Evolutionary conservation across 2,797 vertebrate species (phyloP).

Genomic region (Muscicapa striata): DNA sequence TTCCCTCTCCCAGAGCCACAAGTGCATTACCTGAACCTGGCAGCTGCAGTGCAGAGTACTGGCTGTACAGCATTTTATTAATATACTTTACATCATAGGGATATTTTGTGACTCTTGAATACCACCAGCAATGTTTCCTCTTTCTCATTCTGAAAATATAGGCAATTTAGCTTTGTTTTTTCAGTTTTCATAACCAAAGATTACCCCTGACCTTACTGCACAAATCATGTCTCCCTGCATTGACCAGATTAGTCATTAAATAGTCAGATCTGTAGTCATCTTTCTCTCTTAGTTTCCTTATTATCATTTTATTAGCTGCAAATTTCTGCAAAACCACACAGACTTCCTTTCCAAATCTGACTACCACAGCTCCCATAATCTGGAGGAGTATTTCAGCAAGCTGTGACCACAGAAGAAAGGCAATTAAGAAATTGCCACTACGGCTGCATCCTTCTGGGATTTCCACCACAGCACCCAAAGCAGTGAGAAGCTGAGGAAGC

Average conservation of each 20-base stretch:
- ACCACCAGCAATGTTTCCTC: not conserved
- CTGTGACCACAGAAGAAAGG: not conserved
- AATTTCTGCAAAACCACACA: constrained; percentile 35
- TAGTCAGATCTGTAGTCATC: constrained; percentile 1
- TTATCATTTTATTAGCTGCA: constrained; percentile 40
- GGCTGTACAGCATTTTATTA: not conserved
- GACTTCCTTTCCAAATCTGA: constrained; percentile 32
- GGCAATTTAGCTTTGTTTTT: not conserved
- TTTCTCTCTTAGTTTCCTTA: constrained; percentile 8
- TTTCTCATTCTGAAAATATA: not conserved
- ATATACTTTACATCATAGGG: not conserved
- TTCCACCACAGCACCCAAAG: not conserved
- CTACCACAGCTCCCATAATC: not conserved
- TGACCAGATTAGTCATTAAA: constrained; percentile 32
- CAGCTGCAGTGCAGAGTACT: not conserved
- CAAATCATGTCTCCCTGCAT: not conserved
- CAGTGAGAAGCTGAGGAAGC: not conserved
- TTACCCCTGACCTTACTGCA: not conserved
- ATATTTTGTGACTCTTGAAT: not conserved
- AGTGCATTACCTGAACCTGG: not conserved
- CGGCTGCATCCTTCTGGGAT: not conserved
- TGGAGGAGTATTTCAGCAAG: not conserved
- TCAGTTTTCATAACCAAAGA: not conserved
- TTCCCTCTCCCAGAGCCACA: not conserved
- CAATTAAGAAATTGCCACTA: not conserved